phyloP scores from a whole-genome alignment of 2,888 invertebrate species.

The Hypolimnas misippus region DNA sequence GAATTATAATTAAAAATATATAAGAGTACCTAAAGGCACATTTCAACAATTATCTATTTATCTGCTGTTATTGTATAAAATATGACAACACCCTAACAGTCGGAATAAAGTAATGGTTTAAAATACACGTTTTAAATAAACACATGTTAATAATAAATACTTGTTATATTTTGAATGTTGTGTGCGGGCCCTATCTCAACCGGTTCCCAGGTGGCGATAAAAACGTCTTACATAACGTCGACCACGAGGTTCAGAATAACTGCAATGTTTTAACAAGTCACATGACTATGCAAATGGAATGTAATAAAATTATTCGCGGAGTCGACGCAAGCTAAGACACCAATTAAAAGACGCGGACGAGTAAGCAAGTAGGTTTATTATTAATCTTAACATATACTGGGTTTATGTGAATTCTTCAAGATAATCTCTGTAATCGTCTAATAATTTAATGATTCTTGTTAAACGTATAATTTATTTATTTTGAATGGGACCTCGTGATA shows the following conservation, averaged over 20 bases:
- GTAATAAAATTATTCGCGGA: slow-evolving; percentile 37
- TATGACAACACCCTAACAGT: no score
- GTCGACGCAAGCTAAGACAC: slow-evolving; percentile 33
- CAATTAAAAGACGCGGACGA: slow-evolving; percentile 36
- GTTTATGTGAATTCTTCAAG: slow-evolving; percentile 7
- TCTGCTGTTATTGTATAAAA: no score
- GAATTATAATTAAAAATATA: no score
- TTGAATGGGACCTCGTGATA: background rate
- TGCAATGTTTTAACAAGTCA: slow-evolving; percentile 41
- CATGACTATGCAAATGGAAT: slow-evolving; percentile 40
- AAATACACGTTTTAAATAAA: no score
- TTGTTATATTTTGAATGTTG: slow-evolving; percentile 14
- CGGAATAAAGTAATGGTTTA: no score
- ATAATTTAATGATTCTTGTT: slow-evolving; percentile 2
- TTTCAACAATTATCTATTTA: no score
- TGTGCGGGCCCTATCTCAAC: slow-evolving; percentile 45
- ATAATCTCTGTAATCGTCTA: background rate
- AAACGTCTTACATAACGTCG: slow-evolving; percentile 46
- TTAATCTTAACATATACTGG: slow-evolving; percentile 22
- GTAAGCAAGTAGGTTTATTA: slow-evolving; percentile 39
- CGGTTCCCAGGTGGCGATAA: slow-evolving; percentile 53
- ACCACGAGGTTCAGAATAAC: slow-evolving; percentile 40
- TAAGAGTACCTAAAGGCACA: no score
- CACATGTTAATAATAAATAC: no score
- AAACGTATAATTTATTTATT: background rate